A percentile compares a stretch with the other conserved stretches of the same genome.
These are phyloP conservation scores for Cettia cetti DNA, from an alignment of 2,113 vertebrate genomes.

Conservation along the genomic window DNA sequence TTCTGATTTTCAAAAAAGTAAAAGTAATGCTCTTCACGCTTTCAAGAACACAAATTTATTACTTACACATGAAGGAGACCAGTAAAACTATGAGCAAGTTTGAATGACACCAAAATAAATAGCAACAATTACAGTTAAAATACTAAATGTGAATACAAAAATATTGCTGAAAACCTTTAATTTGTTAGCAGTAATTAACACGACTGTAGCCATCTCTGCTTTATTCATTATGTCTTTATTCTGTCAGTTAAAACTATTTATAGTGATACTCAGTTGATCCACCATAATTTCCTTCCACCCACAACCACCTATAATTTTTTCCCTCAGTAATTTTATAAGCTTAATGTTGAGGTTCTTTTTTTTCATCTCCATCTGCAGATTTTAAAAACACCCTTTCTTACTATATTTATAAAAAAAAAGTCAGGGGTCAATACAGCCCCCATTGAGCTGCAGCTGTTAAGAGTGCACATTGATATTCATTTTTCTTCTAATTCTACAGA, in stretches of 20 bases:
- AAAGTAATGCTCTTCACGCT: slow-evolving; percentile 27
- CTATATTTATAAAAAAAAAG: not conserved
- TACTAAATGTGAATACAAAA: slow-evolving; percentile 48
- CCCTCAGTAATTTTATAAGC: not conserved
- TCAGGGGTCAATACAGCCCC: not conserved
- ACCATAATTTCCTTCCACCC: slow-evolving; percentile 65
- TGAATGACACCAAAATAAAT: not conserved
- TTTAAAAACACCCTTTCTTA: rapidly evolving
- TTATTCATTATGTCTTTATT: slow-evolving; percentile 56
- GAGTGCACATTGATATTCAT: not conserved
- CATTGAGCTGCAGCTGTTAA: not conserved
- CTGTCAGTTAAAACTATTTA: slow-evolving; percentile 68
- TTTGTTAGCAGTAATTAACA: slow-evolving; percentile 68
- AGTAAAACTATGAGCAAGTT: not conserved
- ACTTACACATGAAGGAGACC: not conserved
- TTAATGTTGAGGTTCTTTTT: not conserved
- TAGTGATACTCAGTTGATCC: slow-evolving; percentile 46
- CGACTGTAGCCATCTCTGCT: slow-evolving; percentile 44
- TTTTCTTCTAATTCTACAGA: not conserved
- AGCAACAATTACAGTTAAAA: slow-evolving; percentile 21
- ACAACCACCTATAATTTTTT: slow-evolving; percentile 52
- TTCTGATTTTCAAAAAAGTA: slow-evolving; percentile 26
- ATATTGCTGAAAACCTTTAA: slow-evolving; percentile 67
- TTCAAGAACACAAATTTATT: not conserved
- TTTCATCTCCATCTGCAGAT: not conserved